phyloP scores from a whole-genome alignment of 2,888 invertebrate species.

The Thera britannica region DNA sequence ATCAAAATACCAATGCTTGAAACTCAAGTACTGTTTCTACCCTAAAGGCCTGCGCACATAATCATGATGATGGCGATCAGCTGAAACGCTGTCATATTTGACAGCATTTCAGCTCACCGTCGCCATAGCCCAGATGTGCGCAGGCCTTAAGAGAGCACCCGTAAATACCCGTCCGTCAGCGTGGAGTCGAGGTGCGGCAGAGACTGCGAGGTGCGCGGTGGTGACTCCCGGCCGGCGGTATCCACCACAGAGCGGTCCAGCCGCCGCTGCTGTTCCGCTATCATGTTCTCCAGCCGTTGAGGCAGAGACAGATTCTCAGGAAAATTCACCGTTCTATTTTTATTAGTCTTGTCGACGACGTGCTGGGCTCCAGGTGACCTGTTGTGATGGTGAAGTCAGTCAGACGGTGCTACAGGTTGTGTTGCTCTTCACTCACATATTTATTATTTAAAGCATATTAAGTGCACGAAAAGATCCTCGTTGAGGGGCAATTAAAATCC shows the following conservation, averaged over 20 bases:
- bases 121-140: too few species aligned
- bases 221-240: constrained; percentile 58
- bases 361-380: constrained; percentile 57
- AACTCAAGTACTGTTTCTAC: too few species aligned
- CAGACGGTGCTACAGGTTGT: background rate
- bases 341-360: constrained; percentile 55
- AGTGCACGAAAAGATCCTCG: too few species aligned
- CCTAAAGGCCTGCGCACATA: too few species aligned
- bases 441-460: too few species aligned
- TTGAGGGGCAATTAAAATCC: too few species aligned
- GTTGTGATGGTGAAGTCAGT: constrained; percentile 9
- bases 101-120: too few species aligned
- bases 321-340: constrained; percentile 68
- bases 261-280: constrained; percentile 63
- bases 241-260: constrained; percentile 63
- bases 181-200: constrained; percentile 63
- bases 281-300: constrained; percentile 65
- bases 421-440: background rate
- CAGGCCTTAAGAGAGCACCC: background rate
- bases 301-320: constrained; percentile 64
- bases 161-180: constrained; percentile 46
- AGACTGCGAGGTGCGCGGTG: constrained; percentile 63
- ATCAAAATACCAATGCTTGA: too few species aligned
- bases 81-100: too few species aligned
- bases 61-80: too few species aligned